Conservation (phyloP, 1,140 invertebrate species). For the Panagrolaimus sp. region DNA sequence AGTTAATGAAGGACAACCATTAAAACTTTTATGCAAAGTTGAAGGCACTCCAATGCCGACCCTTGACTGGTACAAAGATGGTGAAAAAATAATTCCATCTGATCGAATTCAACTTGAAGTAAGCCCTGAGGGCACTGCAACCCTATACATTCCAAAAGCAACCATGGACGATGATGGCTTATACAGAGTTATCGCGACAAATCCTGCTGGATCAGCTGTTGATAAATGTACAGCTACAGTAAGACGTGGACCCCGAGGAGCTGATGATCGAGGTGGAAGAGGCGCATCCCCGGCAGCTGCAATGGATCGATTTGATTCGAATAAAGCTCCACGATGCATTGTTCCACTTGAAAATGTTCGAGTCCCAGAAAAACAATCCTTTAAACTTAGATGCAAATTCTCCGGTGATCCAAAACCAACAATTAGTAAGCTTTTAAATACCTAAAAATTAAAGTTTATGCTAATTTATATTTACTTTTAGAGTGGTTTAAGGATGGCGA, state of each 20-base stretch:
- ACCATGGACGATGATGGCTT: slow-evolving; percentile 56
- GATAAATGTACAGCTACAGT: slow-evolving; percentile 57
- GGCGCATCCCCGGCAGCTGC: neutral
- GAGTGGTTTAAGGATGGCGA: slow-evolving; percentile 60
- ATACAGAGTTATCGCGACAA: slow-evolving; percentile 56
- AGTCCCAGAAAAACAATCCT: slow-evolving; percentile 70
- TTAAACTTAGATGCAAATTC: slow-evolving; percentile 75
- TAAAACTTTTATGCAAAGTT: slow-evolving; percentile 54
- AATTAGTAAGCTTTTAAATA: slow-evolving; percentile 62
- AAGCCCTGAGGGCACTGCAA: slow-evolving; percentile 50
- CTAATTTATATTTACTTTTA: too few species aligned
- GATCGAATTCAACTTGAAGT: slow-evolving; percentile 51
- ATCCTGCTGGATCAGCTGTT: slow-evolving; percentile 53
- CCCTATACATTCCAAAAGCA: slow-evolving; percentile 50
- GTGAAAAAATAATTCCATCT: slow-evolving; percentile 50
- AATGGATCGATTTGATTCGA: slow-evolving; percentile 40
- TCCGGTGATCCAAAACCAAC: slow-evolving; percentile 75
- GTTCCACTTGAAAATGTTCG: slow-evolving; percentile 53
- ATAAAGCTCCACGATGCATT: slow-evolving; percentile 55
- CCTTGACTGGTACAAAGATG: slow-evolving; percentile 58
- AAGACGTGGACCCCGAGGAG: slow-evolving; percentile 32
- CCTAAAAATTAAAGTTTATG: too few species aligned
- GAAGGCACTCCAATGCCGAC: slow-evolving; percentile 52
- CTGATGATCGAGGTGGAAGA: slow-evolving; percentile 23
- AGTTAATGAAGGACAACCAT: slow-evolving; percentile 55